Percentiles rank a stretch among this genome's conserved stretches.
Conservation (phyloP, 1,140 invertebrate genomes). For the Drosophila jambulina region DNA sequence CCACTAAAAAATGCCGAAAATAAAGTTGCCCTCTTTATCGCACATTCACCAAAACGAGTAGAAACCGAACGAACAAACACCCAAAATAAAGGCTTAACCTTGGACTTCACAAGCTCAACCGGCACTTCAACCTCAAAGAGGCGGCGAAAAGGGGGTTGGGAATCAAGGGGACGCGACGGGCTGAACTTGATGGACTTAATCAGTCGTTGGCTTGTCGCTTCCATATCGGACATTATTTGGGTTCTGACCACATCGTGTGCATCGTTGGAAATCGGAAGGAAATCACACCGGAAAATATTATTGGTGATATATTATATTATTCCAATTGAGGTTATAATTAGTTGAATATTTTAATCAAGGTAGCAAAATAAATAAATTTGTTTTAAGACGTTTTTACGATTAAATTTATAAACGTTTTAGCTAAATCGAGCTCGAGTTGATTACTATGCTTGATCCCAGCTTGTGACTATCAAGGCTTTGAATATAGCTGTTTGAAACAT, state of each 20-base stretch:
- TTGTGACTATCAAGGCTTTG: neutral
- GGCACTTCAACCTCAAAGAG: slow-evolving; percentile 27
- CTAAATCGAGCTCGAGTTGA: too few species aligned
- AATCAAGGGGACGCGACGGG: neutral
- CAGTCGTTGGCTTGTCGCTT: slow-evolving; percentile 54
- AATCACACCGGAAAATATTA: slow-evolving; percentile 11
- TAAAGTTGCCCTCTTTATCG: slow-evolving; percentile 53
- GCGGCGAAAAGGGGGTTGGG: neutral
- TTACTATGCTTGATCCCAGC: neutral
- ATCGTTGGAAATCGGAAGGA: neutral
- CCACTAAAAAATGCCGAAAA: slow-evolving; percentile 39
- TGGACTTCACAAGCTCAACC: slow-evolving; percentile 56
- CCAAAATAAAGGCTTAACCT: slow-evolving; percentile 65
- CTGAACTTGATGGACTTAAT: slow-evolving; percentile 44
- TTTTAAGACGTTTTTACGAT: too few species aligned
- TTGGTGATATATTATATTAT: neutral
- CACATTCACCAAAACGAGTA: slow-evolving; percentile 10
- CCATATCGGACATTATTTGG: slow-evolving; percentile 34
- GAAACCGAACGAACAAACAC: slow-evolving; percentile 20
- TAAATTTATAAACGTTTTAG: neutral
- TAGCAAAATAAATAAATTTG: too few species aligned
- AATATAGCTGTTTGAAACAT: neutral
- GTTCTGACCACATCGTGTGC: slow-evolving; percentile 7
- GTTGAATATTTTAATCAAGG: too few species aligned
- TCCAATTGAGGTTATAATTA: neutral